A percentile compares a stretch with the other conserved stretches of the same genome.
These are phyloP conservation scores for Calidris pugnax DNA, from an alignment of 2,113 vertebrate genomes.

Conservation along the genomic window DNA sequence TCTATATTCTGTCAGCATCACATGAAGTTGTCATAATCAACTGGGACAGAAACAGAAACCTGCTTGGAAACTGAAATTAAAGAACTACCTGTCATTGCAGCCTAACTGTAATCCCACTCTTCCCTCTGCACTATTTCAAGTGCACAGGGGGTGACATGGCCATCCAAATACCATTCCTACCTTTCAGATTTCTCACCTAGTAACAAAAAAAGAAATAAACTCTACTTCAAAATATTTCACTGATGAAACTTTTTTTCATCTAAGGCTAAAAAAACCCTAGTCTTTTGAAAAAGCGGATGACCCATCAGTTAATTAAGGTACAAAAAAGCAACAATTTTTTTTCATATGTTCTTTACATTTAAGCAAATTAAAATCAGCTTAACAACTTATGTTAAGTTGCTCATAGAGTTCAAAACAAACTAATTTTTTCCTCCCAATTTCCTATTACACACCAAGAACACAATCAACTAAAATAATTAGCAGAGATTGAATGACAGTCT, in stretches of 20 bases:
- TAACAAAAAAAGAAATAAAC: neutral
- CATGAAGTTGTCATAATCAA: neutral
- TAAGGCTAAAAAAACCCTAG: neutral
- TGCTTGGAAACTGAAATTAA: neutral
- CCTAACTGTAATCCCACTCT: neutral
- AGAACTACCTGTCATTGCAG: neutral
- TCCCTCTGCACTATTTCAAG: neutral
- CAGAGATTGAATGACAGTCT: neutral
- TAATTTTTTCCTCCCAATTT: neutral
- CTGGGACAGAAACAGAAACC: neutral
- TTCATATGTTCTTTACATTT: neutral
- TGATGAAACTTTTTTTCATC: neutral
- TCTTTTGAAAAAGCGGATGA: neutral
- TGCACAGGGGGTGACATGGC: rapidly evolving
- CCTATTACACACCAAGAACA: neutral
- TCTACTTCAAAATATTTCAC: neutral
- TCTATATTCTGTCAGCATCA: neutral
- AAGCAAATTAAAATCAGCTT: neutral
- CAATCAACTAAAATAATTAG: neutral
- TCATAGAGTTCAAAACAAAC: neutral
- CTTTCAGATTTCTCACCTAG: neutral
- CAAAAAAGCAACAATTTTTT: neutral
- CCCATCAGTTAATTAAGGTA: neutral
- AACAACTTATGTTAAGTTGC: neutral
- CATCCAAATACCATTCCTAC: neutral